phyloP scores from a whole-genome alignment of 1,140 invertebrate species.

The Odontomachus brunneus region DNA sequence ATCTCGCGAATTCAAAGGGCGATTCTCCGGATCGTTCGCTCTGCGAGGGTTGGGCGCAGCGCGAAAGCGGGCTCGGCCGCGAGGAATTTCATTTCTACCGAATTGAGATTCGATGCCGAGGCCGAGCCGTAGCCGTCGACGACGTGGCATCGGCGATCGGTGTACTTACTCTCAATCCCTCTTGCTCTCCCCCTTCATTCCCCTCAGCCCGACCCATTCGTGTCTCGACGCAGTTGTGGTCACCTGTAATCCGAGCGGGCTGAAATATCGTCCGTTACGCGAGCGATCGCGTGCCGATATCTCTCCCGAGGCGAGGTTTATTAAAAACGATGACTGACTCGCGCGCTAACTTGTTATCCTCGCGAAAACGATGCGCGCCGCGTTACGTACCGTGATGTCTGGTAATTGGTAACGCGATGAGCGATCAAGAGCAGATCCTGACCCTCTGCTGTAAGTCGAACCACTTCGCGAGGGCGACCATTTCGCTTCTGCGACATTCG shows the following conservation, averaged over 20 bases:
- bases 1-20: conserved; percentile 39
- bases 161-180: background rate
- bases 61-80: background rate
- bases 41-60: background rate
- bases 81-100: conserved; percentile 57
- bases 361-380: conserved; percentile 2
- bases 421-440: background rate
- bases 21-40: background rate
- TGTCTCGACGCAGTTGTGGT: background rate
- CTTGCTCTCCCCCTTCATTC: background rate
- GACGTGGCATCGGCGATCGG: background rate
- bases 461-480: background rate
- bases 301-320: conserved; percentile 34
- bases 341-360: conserved; percentile 17
- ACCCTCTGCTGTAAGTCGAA: background rate
- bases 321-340: conserved; percentile 53
- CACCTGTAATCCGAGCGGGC: conserved; percentile 31
- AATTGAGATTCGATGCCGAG: conserved; percentile 46
- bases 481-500: too few relatives aligned
- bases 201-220: too few relatives aligned
- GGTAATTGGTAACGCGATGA: conserved; percentile 44
- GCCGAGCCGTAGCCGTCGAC: background rate
- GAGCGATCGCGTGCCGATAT: conserved; percentile 33
- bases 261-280: conserved; percentile 46
- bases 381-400: background rate